A percentile compares a stretch with the other conserved stretches of the same genome.
These are phyloP conservation scores for Eurystomus glaucurus DNA, from an alignment of 2,797 vertebrate genomes.

Conservation along the genomic window DNA sequence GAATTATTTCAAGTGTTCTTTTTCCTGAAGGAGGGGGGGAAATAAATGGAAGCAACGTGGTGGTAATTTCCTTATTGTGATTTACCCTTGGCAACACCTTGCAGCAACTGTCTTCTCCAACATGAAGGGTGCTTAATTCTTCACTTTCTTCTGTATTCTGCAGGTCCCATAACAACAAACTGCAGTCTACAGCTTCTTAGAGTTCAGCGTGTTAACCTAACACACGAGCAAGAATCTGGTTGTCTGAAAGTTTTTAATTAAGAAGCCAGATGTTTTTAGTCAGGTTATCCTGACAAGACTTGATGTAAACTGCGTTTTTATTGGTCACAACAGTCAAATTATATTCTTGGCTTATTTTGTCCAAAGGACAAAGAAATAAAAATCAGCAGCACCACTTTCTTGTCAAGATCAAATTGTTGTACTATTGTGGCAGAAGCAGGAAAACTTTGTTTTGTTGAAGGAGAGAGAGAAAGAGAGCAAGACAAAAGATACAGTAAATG, in stretches of 20 bases:
- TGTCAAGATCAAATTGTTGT: slow-evolving; percentile 87
- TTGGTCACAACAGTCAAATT: slow-evolving; percentile 84
- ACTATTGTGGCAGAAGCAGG: slow-evolving; percentile 85
- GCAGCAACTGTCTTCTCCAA: slow-evolving; percentile 78
- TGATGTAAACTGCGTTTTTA: slow-evolving; percentile 86
- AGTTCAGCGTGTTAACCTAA: slow-evolving; percentile 86
- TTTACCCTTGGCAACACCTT: slow-evolving; percentile 82
- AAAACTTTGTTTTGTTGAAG: slow-evolving; percentile 82
- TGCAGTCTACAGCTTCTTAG: slow-evolving; percentile 96
- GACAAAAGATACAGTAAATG: slow-evolving; percentile 84
- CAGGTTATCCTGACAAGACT: slow-evolving; percentile 85
- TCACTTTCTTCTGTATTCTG: slow-evolving; percentile 90
- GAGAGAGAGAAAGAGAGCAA: slow-evolving; percentile 81
- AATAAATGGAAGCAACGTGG: slow-evolving; percentile 75
- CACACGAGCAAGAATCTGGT: slow-evolving; percentile 86
- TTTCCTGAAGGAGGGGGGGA: background rate
- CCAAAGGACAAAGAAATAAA: slow-evolving; percentile 88
- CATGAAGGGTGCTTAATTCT: slow-evolving; percentile 88
- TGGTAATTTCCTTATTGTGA: slow-evolving; percentile 79
- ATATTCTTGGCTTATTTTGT: slow-evolving; percentile 87
- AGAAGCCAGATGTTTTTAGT: slow-evolving; percentile 87
- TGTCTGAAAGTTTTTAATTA: slow-evolving; percentile 87
- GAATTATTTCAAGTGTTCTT: background rate
- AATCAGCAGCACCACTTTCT: slow-evolving; percentile 86
- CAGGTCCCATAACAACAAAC: slow-evolving; percentile 99